Evolutionary conservation across 2,113 vertebrate genomes (phyloP), one percentile per base, ranked within the genome.

Genomic region (Campylomormyrus numenius): DNA sequence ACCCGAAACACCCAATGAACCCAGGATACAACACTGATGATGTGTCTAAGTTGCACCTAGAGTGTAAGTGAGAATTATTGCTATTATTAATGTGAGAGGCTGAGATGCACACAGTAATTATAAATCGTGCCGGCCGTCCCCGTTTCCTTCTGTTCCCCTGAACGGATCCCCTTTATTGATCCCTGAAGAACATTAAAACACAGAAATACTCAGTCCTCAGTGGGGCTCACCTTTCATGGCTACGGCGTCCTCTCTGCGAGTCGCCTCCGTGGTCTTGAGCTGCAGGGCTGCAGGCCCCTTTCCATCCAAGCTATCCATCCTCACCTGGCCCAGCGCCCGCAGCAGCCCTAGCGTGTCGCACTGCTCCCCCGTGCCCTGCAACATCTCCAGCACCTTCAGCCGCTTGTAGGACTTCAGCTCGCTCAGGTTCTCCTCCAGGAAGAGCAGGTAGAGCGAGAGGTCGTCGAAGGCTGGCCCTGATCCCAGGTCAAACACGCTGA

Each of bases 401-500:
- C 97, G 98, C 90, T 98, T 99, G 95, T 97, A 98, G 3, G 98
- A 99, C 91, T 99, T 99, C 9, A 99, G 96, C 89, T 99, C 98
- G 46, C 97, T 98, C 90, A 99, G 93, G 0, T 99, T 99, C 94
- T 99, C 98, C 89, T 98, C 97, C 86, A 99, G 94, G 93, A 98
- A 98, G 87, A 99, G 98, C 90, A 98, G 93, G 88, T 97, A 99
- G 50, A 99, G 94, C 85, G 96, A 96, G 90, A 98, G 95, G 91
- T 99, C 98, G 3, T 98, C 96, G 94, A 97, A 98, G 92, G 89
- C 94, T 66, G 89, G 90, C 0, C 87, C 95, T 0, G 46, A 31
- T 90, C 91, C 93, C 15, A 95, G 93, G 92, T 95, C 95, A 90
- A 98, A 94, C 39, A 98, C 94, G 2, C 96, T 96, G 0, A 98